Conservation (phyloP, 1,140 invertebrate species). For the Notospermus geniculatus region DNA sequence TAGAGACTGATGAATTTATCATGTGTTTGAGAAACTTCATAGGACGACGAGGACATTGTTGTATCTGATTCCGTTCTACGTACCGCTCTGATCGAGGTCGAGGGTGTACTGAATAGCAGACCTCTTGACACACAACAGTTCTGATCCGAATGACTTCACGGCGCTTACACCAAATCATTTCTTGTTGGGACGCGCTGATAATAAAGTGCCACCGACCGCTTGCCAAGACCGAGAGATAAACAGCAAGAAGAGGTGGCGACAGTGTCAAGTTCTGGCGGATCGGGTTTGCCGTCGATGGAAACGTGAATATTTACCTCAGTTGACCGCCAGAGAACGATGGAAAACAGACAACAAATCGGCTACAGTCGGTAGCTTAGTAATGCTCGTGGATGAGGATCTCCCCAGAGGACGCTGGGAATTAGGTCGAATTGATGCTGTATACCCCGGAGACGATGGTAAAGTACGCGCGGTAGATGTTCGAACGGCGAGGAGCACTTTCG, state of each 20-base stretch:
- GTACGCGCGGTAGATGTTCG: too few relatives aligned
- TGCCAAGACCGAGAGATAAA: neutral
- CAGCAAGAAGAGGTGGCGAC: neutral
- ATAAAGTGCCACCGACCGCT: conserved; percentile 7
- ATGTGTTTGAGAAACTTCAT: neutral
- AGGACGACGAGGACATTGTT: conserved; percentile 9
- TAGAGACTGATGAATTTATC: too few relatives aligned
- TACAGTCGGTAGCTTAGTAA: too few relatives aligned
- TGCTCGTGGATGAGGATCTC: too few relatives aligned
- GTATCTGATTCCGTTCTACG: conserved; percentile 7
- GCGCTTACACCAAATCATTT: conserved; percentile 37
- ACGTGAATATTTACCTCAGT: conserved; percentile 8
- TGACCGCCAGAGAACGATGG: conserved; percentile 6
- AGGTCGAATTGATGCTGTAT: too few relatives aligned
- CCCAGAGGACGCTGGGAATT: too few relatives aligned
- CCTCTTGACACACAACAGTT: conserved; percentile 32
- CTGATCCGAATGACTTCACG: conserved; percentile 30
- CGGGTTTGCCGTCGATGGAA: conserved; percentile 16
- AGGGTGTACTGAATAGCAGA: conserved; percentile 28
- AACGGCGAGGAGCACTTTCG: too few relatives aligned
- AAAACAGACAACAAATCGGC: too few relatives aligned
- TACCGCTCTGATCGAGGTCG: conserved; percentile 27
- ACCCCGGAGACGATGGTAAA: too few relatives aligned
- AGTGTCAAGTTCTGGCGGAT: too few relatives aligned
- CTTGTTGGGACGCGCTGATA: too few relatives aligned